These are phyloP conservation scores for Arrhamphus sclerolepis DNA, from an alignment of 2,797 vertebrate species.

Conservation along the genomic window DNA sequence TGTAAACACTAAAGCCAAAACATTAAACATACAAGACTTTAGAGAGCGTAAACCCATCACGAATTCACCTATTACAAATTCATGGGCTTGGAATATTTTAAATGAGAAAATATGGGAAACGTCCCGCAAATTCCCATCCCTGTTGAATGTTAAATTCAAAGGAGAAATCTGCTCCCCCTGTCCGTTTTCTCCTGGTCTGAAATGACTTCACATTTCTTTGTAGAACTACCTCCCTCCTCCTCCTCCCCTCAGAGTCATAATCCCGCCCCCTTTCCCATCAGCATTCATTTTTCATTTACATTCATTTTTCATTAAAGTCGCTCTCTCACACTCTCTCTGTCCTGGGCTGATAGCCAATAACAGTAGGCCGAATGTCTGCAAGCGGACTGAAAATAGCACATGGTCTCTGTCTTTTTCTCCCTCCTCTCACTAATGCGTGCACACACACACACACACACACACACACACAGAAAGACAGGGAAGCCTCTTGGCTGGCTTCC, in stretches of 20 bases:
- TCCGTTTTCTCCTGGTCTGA: conserved; percentile 18
- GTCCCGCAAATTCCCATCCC: conserved; percentile 24
- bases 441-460: conserved; percentile 9
- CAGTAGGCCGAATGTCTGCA: conserved; percentile 62
- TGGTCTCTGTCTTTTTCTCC: conserved; percentile 35
- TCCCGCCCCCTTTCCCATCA: conserved; percentile 61
- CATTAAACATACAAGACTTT: too few species aligned
- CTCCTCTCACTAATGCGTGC: conserved; percentile 16
- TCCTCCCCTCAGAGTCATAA: conserved; percentile 37
- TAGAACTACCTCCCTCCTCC: conserved; percentile 13
- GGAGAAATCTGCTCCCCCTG: conserved; percentile 16
- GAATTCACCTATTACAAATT: conserved; percentile 15
- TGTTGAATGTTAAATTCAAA: conserved; percentile 28
- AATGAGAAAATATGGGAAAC: conserved; percentile 19
- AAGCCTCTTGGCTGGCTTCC: conserved; percentile 51
- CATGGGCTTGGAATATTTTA: conserved; percentile 6
- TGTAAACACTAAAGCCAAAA: too few species aligned
- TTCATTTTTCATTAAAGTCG: conserved; percentile 75
- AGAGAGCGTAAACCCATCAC: neutral
- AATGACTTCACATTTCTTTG: conserved; percentile 42
- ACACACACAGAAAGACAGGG: conserved; percentile 13
- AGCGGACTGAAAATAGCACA: conserved; percentile 66
- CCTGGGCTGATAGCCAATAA: conserved; percentile 70
- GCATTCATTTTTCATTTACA: conserved; percentile 77
- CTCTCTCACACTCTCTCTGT: conserved; percentile 46